A percentile compares a stretch with the other conserved stretches of the same genome.
phyloP scores from a whole-genome alignment of 2,113 vertebrate genomes.

The Eira barbara region DNA sequence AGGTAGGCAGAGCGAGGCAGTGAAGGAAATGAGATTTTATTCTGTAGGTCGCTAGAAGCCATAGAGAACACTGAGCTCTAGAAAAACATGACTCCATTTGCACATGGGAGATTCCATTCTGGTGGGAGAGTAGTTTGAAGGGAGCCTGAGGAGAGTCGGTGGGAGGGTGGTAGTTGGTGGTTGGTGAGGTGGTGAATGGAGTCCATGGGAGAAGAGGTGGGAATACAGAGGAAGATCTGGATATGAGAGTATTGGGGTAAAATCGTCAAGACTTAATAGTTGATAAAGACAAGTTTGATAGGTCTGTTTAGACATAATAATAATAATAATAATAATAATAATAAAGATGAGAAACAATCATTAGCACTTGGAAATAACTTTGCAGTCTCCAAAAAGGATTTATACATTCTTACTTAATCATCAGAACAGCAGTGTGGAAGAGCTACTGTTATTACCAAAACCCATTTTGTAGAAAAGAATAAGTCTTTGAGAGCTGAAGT shows the following conservation, averaged over 20 bases:
- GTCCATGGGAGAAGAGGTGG: neutral
- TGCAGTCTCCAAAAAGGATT: neutral
- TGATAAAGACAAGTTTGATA: neutral
- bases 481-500: neutral
- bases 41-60: neutral
- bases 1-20: neutral
- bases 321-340: no score
- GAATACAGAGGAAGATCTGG: neutral
- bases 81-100: neutral
- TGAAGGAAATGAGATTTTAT: neutral
- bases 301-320: neutral
- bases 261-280: neutral
- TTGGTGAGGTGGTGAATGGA: neutral
- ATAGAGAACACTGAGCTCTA: neutral
- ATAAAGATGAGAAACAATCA: neutral
- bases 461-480: neutral
- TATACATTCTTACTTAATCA: neutral
- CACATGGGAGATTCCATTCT: neutral
- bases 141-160: neutral
- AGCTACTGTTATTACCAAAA: neutral
- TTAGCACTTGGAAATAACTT: neutral
- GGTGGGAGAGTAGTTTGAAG: neutral
- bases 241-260: neutral
- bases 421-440: neutral
- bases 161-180: neutral